Evolutionary conservation across 2,888 invertebrate genomes (phyloP).

Genomic region (Litoditis marina): DNA sequence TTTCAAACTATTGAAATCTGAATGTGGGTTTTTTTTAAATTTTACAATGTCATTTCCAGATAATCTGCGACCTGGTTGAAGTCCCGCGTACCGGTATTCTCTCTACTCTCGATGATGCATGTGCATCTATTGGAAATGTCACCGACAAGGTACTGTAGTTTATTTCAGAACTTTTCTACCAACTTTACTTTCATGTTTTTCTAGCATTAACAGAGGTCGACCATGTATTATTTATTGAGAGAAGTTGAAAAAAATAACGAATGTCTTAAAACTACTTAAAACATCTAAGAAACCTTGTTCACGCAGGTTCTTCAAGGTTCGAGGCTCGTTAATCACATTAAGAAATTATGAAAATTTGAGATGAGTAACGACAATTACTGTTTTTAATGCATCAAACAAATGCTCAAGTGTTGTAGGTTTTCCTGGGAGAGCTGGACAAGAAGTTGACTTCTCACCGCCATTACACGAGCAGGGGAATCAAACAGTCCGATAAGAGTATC

Average conservation of each 20-base stretch:
- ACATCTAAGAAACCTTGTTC: too few species aligned
- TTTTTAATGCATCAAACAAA: too few species aligned
- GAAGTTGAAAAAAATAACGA: too few species aligned
- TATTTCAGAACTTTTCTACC: neutral
- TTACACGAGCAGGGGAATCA: slow-evolving; percentile 76
- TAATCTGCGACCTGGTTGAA: slow-evolving; percentile 92
- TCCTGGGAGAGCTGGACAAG: slow-evolving; percentile 88
- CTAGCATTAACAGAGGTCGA: too few species aligned
- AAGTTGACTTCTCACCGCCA: slow-evolving; percentile 81
- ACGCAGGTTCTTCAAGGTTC: too few species aligned
- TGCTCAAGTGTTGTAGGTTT: slow-evolving; percentile 67
- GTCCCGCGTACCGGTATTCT: slow-evolving; percentile 84
- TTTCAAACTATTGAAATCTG: neutral
- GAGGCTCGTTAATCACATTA: too few species aligned
- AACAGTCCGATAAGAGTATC: slow-evolving; percentile 67
- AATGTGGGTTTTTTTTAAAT: neutral
- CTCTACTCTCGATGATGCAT: slow-evolving; percentile 94
- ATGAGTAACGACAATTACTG: too few species aligned
- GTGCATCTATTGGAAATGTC: slow-evolving; percentile 88
- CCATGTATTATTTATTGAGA: too few species aligned
- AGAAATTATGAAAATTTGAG: too few species aligned
- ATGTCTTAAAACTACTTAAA: too few species aligned
- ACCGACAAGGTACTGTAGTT: slow-evolving; percentile 67
- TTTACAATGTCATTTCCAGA: slow-evolving; percentile 49
- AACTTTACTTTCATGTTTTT: neutral